Percentiles rank a stretch among this genome's conserved stretches.
Evolutionary conservation across 2,797 vertebrate genomes (phyloP).

Genomic region (Betta splendens): DNA sequence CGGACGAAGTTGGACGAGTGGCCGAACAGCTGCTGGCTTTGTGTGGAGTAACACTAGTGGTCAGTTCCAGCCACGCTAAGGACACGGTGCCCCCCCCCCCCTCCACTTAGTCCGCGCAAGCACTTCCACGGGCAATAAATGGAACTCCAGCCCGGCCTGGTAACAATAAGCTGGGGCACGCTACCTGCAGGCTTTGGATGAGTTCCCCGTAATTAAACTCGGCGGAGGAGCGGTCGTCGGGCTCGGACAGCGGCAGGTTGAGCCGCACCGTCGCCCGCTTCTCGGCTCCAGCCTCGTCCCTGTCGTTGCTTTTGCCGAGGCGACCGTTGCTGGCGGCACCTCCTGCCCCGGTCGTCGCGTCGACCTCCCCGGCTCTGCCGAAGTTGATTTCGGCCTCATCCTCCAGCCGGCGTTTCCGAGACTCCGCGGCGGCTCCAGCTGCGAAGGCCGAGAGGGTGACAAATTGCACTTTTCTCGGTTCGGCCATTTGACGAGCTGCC

Average conservation of each 20-base stretch:
- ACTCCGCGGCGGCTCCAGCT: conserved; percentile 81
- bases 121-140: conserved; percentile 56
- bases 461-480: conserved; percentile 94
- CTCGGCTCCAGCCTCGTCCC: conserved; percentile 76
- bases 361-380: conserved; percentile 76
- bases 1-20: conserved; percentile 62
- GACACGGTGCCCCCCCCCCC: conserved; percentile 64
- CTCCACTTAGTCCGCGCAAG: conserved; percentile 50
- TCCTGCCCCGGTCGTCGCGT: conserved; percentile 78
- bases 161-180: conserved; percentile 6
- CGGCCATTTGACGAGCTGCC: conserved; percentile 90
- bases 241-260: conserved; percentile 90
- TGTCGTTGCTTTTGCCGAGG: conserved; percentile 72
- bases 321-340: conserved; percentile 72
- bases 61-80: conserved; percentile 62
- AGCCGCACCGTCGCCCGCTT: conserved; percentile 88
- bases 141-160: conserved; percentile 51
- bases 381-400: conserved; percentile 83
- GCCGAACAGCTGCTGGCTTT: conserved; percentile 48
- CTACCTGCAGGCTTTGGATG: conserved; percentile 82
- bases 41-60: conserved; percentile 57
- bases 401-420: conserved; percentile 86
- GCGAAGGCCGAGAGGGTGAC: conserved; percentile 90
- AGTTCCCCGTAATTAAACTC: conserved; percentile 97
- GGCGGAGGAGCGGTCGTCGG: conserved; percentile 90